Conservation (phyloP, 2,797 vertebrate genomes). For the Vultur gryphus region DNA sequence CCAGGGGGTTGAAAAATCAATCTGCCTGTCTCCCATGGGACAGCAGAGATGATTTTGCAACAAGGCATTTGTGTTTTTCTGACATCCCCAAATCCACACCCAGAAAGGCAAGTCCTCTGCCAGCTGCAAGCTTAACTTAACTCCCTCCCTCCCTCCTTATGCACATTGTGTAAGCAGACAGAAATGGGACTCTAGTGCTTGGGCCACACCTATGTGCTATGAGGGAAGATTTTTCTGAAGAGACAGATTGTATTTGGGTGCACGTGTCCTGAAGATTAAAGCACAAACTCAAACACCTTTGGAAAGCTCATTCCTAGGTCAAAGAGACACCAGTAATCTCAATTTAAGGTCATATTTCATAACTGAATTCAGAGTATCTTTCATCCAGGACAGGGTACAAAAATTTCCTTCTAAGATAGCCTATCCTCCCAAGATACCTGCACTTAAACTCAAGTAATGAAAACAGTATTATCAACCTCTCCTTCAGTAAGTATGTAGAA, state of each 20-base stretch:
- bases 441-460: background rate
- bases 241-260: background rate
- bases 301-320: background rate
- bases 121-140: background rate
- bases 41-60: background rate
- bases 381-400: background rate
- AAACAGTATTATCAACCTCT: background rate
- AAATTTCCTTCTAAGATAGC: background rate
- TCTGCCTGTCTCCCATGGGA: background rate
- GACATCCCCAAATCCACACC: background rate
- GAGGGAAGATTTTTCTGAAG: background rate
- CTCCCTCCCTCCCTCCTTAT: background rate
- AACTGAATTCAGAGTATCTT: background rate
- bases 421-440: background rate
- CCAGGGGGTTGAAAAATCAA: background rate
- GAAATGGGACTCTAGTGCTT: background rate
- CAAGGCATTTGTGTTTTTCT: background rate
- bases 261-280: background rate
- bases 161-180: background rate
- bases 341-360: background rate
- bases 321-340: background rate
- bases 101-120: background rate
- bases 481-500: background rate
- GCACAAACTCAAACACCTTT: background rate
- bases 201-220: background rate